phyloP scores from a whole-genome alignment of 2,888 invertebrate species.

The Coenonympha arcania region DNA sequence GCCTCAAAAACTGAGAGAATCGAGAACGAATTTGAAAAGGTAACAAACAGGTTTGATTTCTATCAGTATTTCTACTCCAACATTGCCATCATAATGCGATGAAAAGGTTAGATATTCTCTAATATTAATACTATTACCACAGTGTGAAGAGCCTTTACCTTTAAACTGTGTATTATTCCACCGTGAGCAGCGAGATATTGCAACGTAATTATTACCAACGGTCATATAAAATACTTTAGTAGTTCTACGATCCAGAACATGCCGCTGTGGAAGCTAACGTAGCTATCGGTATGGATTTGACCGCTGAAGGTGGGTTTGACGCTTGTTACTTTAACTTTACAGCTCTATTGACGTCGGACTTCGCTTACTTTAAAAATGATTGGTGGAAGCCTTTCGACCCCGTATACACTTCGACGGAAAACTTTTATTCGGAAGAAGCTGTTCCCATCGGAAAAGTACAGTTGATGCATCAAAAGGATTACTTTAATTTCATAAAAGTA shows the following conservation, averaged over 20 bases:
- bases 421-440: conserved; percentile 36
- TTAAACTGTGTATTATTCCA: no score
- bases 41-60: no score
- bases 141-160: no score
- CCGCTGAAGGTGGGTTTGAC: conserved; percentile 35
- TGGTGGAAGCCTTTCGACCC: conserved; percentile 49
- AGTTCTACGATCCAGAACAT: conserved; percentile 36
- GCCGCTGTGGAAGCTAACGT: conserved; percentile 39
- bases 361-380: conserved; percentile 41
- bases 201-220: no score
- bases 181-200: no score
- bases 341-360: conserved; percentile 44
- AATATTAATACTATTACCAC: no score
- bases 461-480: conserved; percentile 50
- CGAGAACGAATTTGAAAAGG: no score
- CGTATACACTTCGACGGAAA: conserved; percentile 33
- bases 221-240: no score
- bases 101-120: no score
- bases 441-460: conserved; percentile 37
- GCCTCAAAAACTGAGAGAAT: no score
- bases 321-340: conserved; percentile 43
- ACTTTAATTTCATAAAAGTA: conserved; percentile 41
- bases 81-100: no score
- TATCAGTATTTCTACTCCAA: no score
- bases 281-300: conserved; percentile 34